Base-by-base conservation (phyloP, 2,113 vertebrate genomes). In the Smithornis capensis region DNA sequence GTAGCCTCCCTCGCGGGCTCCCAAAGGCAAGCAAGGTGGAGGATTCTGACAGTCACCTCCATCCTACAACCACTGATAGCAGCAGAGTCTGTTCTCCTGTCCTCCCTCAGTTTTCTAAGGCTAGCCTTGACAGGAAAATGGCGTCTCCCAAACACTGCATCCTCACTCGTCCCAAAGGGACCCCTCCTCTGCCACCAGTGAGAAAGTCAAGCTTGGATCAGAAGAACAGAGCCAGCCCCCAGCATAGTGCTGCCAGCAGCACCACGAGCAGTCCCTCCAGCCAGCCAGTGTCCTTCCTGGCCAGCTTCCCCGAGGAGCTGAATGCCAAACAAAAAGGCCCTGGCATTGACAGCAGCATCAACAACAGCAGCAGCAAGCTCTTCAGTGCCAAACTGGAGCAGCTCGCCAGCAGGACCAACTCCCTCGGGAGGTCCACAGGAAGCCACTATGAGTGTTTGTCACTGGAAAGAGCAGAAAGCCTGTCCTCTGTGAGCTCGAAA, bases 181-280 rank as follows among this genome's bases (percentile, higher is more conserved):
- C 98, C 2, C 99, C 99, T 22, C 99, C 99, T 5, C 92, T 99
- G 60, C 99, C 99, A 23, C 99, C 99, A 0, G 97, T 99, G 47
- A 98, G 99, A 22, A 99, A 99, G 95, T 99, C 99, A 52, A 99
- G 99, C 96, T 96, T 99, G 69, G 99, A 99, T 85, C 99, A 99
- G 97, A 98, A 98, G 80, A 99, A 99, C 96, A 98, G 99, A 95
- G 99, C 99, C 67, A 99, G 99, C 63, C 99, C 98, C 11, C 99
- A 99, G 70, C 98, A 99, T 89, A 98, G 97, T 0, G 67, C 97
- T 56, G 83, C 97, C 92, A 97, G 93, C 83, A 97, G 97, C 79
- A 93, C 94, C 68, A 97, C 89, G 0, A 91, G 95, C 89, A 98
- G 98, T 62, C 98, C 98, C 56, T 96, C 96, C 40, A 97, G 90